phyloP scores from a whole-genome alignment of 2,797 vertebrate genomes.

The Enteromius paludinosus region DNA sequence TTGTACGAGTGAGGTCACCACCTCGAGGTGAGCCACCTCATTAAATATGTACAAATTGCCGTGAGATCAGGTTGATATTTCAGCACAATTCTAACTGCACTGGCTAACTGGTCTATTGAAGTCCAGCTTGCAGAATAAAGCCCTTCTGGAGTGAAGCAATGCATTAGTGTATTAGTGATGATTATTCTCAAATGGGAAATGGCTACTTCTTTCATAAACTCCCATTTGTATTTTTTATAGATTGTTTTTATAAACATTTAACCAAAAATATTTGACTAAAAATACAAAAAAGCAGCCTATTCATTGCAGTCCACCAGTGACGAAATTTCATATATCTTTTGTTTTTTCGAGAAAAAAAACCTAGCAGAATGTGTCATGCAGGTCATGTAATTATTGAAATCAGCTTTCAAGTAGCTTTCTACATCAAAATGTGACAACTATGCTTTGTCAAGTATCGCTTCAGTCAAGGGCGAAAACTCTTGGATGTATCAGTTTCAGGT shows the following conservation, averaged over 20 bases:
- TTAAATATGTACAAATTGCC: too few species aligned
- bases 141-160: too few species aligned
- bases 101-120: too few species aligned
- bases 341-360: background rate
- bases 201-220: background rate
- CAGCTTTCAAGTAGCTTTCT: background rate
- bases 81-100: too few species aligned
- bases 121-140: too few species aligned
- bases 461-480: background rate
- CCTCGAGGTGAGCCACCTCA: too few species aligned
- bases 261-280: background rate
- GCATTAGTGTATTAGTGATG: too few species aligned
- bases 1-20: too few species aligned
- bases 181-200: background rate
- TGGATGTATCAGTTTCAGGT: background rate
- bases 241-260: background rate
- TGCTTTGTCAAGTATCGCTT: conserved; percentile 16
- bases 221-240: too few species aligned
- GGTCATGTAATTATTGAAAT: conserved; percentile 11
- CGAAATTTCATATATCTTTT: background rate
- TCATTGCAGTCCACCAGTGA: background rate
- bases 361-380: background rate
- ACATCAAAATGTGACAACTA: background rate
- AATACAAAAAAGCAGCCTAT: background rate
- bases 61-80: too few species aligned